Percentiles rank a stretch among this genome's conserved stretches.
Evolutionary conservation across 2,113 vertebrate species (phyloP).

Genomic region (Mesitornis unicolor): DNA sequence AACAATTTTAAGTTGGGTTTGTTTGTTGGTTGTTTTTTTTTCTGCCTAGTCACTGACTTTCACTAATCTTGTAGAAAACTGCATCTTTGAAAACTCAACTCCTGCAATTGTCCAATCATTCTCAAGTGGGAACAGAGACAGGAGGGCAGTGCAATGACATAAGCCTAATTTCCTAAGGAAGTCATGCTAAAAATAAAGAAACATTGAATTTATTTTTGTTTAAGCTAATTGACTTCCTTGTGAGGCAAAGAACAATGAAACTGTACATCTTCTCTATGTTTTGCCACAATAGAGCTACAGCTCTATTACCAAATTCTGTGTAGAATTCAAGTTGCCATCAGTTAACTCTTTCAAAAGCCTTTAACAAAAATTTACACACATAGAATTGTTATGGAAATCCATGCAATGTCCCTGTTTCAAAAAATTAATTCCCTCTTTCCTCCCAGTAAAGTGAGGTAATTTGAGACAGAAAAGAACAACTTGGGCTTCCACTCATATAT

Average conservation of each 20-base stretch:
- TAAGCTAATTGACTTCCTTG: not conserved
- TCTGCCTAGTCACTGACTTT: not conserved
- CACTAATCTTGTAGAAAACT: not conserved
- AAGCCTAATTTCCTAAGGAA: conserved; percentile 40
- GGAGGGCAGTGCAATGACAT: not conserved
- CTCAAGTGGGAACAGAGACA: not conserved
- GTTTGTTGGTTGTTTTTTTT: not conserved
- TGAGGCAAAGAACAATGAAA: not conserved
- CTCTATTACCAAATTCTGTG: not conserved
- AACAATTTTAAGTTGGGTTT: no score
- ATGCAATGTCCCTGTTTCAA: not conserved
- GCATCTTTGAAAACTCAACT: not conserved
- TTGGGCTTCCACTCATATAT: not conserved
- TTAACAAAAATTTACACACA: not conserved
- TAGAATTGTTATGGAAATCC: not conserved
- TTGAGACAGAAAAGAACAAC: not conserved
- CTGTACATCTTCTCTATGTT: not conserved
- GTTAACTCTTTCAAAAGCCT: not conserved
- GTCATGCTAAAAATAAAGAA: conserved; percentile 5
- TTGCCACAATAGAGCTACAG: not conserved
- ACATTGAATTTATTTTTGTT: not conserved
- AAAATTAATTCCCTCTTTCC: not conserved
- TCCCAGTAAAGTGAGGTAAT: not conserved
- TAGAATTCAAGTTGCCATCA: not conserved
- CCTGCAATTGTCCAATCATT: not conserved